These are phyloP conservation scores for Epsilonema sp. DNA, from an alignment of 2,888 invertebrate genomes.

Conservation along the genomic window DNA sequence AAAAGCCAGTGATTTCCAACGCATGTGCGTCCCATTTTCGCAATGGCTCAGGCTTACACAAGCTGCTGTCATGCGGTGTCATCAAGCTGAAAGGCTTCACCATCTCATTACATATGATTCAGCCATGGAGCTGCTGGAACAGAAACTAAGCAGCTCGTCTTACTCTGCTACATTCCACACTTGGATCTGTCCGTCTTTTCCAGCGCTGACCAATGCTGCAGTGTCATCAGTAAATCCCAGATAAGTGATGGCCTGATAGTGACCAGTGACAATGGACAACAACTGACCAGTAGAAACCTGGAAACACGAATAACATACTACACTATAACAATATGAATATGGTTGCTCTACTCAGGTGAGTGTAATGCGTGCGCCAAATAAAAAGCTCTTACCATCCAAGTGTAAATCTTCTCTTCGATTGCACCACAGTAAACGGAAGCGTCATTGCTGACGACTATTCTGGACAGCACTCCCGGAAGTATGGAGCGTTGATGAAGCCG, in stretches of 20 bases:
- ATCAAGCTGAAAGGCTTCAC: neutral
- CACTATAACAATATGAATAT: too few species aligned
- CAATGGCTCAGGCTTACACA: neutral
- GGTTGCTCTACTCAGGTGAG: too few species aligned
- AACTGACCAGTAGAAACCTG: neutral
- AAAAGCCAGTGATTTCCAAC: neutral
- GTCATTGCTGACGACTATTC: neutral
- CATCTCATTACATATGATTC: too few species aligned
- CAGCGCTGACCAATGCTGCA: neutral
- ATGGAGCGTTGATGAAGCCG: neutral
- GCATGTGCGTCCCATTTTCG: neutral
- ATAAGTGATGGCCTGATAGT: neutral
- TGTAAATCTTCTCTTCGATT: slow-evolving; percentile 1
- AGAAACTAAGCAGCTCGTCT: too few species aligned
- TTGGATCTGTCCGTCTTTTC: neutral
- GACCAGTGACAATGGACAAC: neutral
- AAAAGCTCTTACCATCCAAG: neutral
- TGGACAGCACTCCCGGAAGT: neutral
- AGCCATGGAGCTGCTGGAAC: too few species aligned
- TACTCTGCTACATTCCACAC: neutral
- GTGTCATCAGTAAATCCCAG: neutral
- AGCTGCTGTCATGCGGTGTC: neutral
- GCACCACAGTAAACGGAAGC: neutral
- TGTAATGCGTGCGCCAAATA: too few species aligned
- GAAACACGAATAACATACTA: neutral